Evolutionary conservation across 2,888 invertebrate species (phyloP), one percentile per base, ranked within the genome.

Genomic region (Odontocolon sp.): DNA sequence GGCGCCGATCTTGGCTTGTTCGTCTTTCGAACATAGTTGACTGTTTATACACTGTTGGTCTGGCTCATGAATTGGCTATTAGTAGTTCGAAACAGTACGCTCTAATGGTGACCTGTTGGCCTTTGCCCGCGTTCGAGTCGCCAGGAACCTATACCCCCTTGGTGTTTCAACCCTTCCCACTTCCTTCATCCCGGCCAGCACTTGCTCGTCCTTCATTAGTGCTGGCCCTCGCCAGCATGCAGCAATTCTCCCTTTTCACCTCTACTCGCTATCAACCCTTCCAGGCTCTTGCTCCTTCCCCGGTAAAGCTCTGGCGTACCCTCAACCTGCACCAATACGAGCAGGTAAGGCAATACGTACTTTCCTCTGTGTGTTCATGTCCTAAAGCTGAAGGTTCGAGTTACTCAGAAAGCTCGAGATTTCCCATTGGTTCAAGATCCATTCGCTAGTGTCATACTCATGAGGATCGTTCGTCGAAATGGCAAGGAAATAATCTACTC

Each of bases 61-160:
- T 52, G 56, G 50, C 77, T 86, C 88, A 89, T 91, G 91, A 91
- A 91, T 91, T 91, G 91, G 91, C 91, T 91, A 92, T 91, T 91
- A 91, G 90, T 87, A 88, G 88, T 89, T 89, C 85, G 89, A 91
- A 91, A 91, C 91, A 91, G 89, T 86, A 85, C 84, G 84, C 87
- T 86, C 87, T 87, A 88, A 90, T 90, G 90, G 89, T 87, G 87
- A 88, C 88, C 89, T 89, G 89, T 87, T 90, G 89, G 88, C 89
- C 88, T 89, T 85, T 88, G 86, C 88, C 85, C 87, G 67, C 31
- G 59, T 40, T 67, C 52, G 67, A 73, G 42, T 87, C 87, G 86
- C 87, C 84, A 76, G 66, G 82, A 79, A 73, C 80, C 78, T 45
- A 5, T 36, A 42, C 59, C 42, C 36, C 64, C 50, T 33, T 5